Evolutionary conservation across 2,888 invertebrate genomes (phyloP), one percentile per base, ranked within the genome.

Genomic region (Drosophila tripunctata): DNA sequence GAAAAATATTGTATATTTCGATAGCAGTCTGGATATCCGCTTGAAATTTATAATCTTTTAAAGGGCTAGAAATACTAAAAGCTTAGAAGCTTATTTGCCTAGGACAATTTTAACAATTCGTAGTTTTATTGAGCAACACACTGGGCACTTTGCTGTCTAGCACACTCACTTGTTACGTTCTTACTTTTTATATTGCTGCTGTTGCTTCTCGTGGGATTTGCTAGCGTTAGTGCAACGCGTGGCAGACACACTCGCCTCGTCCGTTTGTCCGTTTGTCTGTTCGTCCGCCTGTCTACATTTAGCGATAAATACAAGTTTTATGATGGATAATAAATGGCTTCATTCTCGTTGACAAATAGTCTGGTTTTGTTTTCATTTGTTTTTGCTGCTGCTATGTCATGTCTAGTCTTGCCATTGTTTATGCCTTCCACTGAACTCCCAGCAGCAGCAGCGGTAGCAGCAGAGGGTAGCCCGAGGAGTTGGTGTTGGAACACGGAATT

Each of bases 321-420:
- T 88, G 88, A 88, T 89, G 88, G 87, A 89, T 88, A 88, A 88
- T 88, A 88, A 88, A 89, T 88, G 88, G 89, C 89, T 88, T 89
- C 87, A 89, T 88, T 88, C 89, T 69, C 87, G 89, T 88, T 88
- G 88, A 89, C 88, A 88, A 88, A 88, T 88, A 88, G 87, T 87
- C 89, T 85, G 80, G 83, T 84, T 78, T 72, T 75, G 75, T 75
- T 83, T 89, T 86, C 88, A 81, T 87, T 88, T 86, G 84, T 80
- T 77, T 70, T 79, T 44, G 36, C 55, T 51, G 24, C 27, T 47
- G 19, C n/a, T 35, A 27, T 33, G 31, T 51, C 40, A 40, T 30
- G 30, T 41, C 43, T n/a, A n/a, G n/a, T n/a, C n/a, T 58, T 41
- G 56, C 43, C 61, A 65, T 74, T 52, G 63, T 58, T 64, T 54